These are phyloP conservation scores for Sisor rabdophorus DNA, from an alignment of 2,113 vertebrate species.

Conservation along the genomic window DNA sequence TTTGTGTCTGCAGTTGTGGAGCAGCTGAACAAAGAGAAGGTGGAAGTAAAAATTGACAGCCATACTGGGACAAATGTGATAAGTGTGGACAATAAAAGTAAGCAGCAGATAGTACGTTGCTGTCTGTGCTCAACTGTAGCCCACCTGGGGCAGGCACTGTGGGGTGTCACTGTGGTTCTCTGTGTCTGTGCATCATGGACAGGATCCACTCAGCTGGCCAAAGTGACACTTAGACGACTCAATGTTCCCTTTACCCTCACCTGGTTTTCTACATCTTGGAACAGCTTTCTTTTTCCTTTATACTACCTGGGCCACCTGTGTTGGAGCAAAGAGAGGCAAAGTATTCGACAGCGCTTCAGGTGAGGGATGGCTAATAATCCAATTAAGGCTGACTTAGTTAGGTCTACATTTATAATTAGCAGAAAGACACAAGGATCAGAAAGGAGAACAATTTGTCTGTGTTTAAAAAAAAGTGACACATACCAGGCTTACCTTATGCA, in stretches of 20 bases:
- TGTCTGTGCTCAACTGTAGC: constrained; percentile 65
- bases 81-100: constrained; percentile 54
- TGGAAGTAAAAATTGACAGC: constrained; percentile 64
- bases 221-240: constrained; percentile 72
- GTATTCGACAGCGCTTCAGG: constrained; percentile 77
- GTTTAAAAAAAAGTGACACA: not conserved
- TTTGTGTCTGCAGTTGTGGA: constrained; percentile 69
- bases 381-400: not conserved
- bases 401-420: not conserved
- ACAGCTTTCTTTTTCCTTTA: constrained; percentile 78
- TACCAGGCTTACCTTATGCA: not conserved
- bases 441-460: not conserved
- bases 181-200: constrained; percentile 78
- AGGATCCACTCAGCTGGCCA: constrained; percentile 78
- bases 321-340: constrained; percentile 74
- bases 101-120: constrained; percentile 50
- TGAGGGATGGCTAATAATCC: constrained; percentile 44
- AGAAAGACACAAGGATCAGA: not conserved
- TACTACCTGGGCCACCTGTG: constrained; percentile 78
- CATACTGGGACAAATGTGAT: constrained; percentile 57
- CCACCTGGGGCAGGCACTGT: constrained; percentile 65
- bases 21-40: constrained; percentile 65
- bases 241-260: constrained; percentile 80
- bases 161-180: constrained; percentile 72
- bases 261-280: constrained; percentile 84